Base-by-base conservation (phyloP, 2,797 vertebrate species). In the Halcyon smyrnensis region DNA sequence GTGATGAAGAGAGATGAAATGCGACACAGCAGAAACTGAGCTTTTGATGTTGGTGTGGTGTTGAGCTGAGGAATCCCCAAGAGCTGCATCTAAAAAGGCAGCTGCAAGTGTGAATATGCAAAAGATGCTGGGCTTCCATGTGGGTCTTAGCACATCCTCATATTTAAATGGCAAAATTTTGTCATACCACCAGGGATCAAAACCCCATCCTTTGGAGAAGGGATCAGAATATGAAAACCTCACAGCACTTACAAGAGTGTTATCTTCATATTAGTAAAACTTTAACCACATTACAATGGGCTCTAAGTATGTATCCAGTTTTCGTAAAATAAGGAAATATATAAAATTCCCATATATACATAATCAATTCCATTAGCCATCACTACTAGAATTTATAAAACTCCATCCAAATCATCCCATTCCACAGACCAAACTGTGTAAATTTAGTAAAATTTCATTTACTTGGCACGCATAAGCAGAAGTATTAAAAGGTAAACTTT, bases 1-100 rank as follows among this genome's bases (percentile, higher is more conserved):
- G 15, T 36, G 79, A 57, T 3, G 2, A 45, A 64, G 24, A 83
- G 74, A 92, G 36, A 85, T 34, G 43, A 80, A 92, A 65, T 34
- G 50, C 94, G 46, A 91, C 69, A 75, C 62, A 91, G 82, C 78
- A 83, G 73, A 57, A 87, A 68, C 37, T 27, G 34, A 65, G 62
- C 57, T 92, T 91, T 94, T 83, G 82, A 92, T 68, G 84, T 36
- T 62, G 32, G 34, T 9, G 2, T 87, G 37, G 34, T 77, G 53
- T 60, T 89, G 68, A 91, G 75, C 37, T 78, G 57, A 93, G 54
- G 82, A 96, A 93, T 78, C 50, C 73, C 51, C 34, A 78, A 73
- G 84, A 92, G 75, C 54, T 80, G 54, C 73, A 87, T 74, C 69
- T 71, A 71, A 95, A 90, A 82, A 90, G 69, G 63, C 83, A 93